Evolutionary conservation across 2,888 invertebrate genomes (phyloP), one percentile per base, ranked within the genome.

Genomic region (Ceriagrion tenellum): DNA sequence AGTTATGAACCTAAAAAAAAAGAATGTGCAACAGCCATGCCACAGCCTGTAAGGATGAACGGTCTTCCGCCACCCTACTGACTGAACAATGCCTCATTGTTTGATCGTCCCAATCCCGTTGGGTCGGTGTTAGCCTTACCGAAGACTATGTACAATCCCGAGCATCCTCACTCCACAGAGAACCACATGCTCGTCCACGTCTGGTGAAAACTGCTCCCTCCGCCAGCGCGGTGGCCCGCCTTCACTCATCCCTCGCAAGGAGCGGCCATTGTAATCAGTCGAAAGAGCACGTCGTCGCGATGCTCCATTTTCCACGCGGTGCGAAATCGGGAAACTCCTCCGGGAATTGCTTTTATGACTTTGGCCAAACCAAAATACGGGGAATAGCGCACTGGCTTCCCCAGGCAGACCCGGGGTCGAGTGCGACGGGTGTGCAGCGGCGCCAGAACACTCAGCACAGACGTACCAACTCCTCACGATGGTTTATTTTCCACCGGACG

Each of bases 221-320:
- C 56, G 56, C 16, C 26, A n/a, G n/a, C 18, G 81, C 18, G 16
- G 30, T 26, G 35, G 8, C n/a, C 10, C 13, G 88, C 47, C 40
- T 88, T 40, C 88, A n/a, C 88, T 47, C 88, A 47, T 88, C 20
- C 26, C 40, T 40, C 18, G 40, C 88, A 47, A 88, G 88, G 88
- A 88, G 47, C 40, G 88, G 88, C 88, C 40, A 40, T 88, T 40
- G 88, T 88, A 88, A 88, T 88, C 88, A 88, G 88, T 26, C 47
- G 88, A 88, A 47, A 88, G 47, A 88, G 23, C 40, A 35, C 88
- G 88, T 88, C 47, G 40, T 47, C 47, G 47, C 20, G 88, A 88
- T 40, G 88, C 47, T 47, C 89, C 55, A 89, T 89, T 89, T 89
- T 89, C 89, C 89, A 18, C n/a, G 55, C 47, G 20, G 40, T 26